Base-by-base conservation (phyloP, 2,888 invertebrate species). In the Lochmaea crataegi region DNA sequence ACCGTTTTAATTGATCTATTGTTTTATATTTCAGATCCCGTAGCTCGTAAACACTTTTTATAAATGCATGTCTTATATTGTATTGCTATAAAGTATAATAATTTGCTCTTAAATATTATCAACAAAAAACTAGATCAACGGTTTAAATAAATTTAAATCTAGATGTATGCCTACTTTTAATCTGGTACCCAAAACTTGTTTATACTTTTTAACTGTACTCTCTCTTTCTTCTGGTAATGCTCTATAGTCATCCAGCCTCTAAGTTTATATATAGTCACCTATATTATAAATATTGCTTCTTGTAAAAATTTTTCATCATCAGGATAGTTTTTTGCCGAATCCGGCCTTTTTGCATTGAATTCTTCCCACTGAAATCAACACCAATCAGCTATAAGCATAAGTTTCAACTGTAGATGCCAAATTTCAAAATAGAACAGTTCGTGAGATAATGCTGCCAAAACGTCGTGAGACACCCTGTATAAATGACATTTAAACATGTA, bases 261-360 rank as follows among this genome's bases (percentile, higher is more conserved):
- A 10, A 96, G 86, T 81, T 94, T 91, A 77, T n/a, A n/a, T n/a
- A n/a, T 92, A 93, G 85, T 96, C 94, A 1, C 96, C 96, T 79
- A 96, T 92, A 11, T 92, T 91, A 10, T 88, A 88, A n/a, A n/a
- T 82, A 91, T 90, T 0, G 95, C 95, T 73, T 91, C 89, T 66
- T 90, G 89, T 60, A 96, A 89, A 2, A 91, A 91, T 14, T 88
- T 89, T 64, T 91, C 90, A 75, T 95, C 95, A 1, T 92, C 92
- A 0, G 93, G 92, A 79, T 93, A 91, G 85, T 91, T 89, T 4
- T 89, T 89, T 68, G 89, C 88, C 0, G 90, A 90, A 82, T 91
- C 89, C 0, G 94, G 94, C 81, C 91, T 92, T 65, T 86, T 88
- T 0, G 88, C 87, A 32, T 91, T 85, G 82, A 94, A 89, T 26